A percentile compares a stretch with the other conserved stretches of the same genome.
phyloP scores from a whole-genome alignment of 2,888 invertebrate genomes.

The Amiota minor region DNA sequence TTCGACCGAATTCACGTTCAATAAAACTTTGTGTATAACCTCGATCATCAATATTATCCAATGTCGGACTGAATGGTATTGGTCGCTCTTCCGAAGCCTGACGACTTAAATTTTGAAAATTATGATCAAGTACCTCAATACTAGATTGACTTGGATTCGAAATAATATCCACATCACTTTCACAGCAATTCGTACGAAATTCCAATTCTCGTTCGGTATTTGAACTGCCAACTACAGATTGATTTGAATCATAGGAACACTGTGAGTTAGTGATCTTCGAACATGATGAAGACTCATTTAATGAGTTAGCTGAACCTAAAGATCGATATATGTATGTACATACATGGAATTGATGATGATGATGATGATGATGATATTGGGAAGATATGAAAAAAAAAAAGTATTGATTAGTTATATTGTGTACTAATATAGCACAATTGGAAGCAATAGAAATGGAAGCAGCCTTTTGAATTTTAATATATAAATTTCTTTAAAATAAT shows the following conservation, averaged over 20 bases:
- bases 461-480: neutral
- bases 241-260: constrained; percentile 73
- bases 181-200: constrained; percentile 71
- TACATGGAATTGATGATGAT: neutral
- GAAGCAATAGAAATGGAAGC: constrained; percentile 11
- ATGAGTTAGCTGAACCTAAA: constrained; percentile 73
- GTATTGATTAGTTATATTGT: neutral
- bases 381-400: neutral
- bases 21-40: constrained; percentile 57
- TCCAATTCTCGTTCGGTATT: constrained; percentile 68
- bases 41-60: constrained; percentile 74
- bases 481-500: too few species aligned
- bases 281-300: constrained; percentile 73
- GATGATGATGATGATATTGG: too few species aligned
- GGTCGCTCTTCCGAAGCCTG: constrained; percentile 75
- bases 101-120: constrained; percentile 63
- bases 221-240: constrained; percentile 73
- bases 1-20: constrained; percentile 55
- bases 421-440: too few species aligned
- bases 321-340: constrained; percentile 2
- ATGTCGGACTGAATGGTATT: constrained; percentile 72
- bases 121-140: constrained; percentile 77
- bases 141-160: constrained; percentile 83
- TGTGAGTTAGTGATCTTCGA: constrained; percentile 72
- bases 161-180: constrained; percentile 82